phyloP scores from a whole-genome alignment of 1,140 invertebrate species.

The Atta colombica region DNA sequence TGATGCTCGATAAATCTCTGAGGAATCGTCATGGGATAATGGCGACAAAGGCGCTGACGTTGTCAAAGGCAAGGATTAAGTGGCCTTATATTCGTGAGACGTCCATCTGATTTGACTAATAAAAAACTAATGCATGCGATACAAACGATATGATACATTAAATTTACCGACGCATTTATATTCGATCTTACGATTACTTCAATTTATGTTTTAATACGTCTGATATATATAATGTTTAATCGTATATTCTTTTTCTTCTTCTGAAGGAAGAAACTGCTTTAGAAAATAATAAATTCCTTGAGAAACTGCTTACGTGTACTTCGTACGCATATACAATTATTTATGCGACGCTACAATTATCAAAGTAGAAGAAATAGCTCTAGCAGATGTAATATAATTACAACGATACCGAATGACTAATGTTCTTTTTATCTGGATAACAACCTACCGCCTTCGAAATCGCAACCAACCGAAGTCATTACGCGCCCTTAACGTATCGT shows the following conservation, averaged over 20 bases:
- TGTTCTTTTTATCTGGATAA: constrained; percentile 81
- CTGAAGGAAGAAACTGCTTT: not conserved
- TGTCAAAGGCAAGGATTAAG: constrained; percentile 55
- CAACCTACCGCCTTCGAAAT: constrained; percentile 34
- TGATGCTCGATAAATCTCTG: constrained; percentile 71
- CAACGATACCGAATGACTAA: constrained; percentile 78
- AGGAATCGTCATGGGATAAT: constrained; percentile 66
- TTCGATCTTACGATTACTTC: constrained; percentile 19
- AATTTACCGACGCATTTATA: not conserved
- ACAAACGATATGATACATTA: not conserved
- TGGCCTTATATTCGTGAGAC: constrained; percentile 5
- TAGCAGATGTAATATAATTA: constrained; percentile 62
- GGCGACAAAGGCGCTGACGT: constrained; percentile 71
- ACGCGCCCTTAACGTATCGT: constrained; percentile 80
- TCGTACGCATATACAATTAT: constrained; percentile 4
- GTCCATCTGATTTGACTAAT: constrained; percentile 9
- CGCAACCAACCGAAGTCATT: constrained; percentile 73
- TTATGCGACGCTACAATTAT: constrained; percentile 37
- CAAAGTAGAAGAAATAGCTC: constrained; percentile 25
- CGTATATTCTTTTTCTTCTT: not conserved
- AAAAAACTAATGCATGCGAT: constrained; percentile 34
- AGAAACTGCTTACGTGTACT: not conserved
- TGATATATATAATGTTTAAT: not conserved
- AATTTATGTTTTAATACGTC: constrained; percentile 41
- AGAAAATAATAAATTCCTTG: constrained; percentile 9